Conservation (phyloP, 2,113 vertebrate species). For the Spea bombifrons region DNA sequence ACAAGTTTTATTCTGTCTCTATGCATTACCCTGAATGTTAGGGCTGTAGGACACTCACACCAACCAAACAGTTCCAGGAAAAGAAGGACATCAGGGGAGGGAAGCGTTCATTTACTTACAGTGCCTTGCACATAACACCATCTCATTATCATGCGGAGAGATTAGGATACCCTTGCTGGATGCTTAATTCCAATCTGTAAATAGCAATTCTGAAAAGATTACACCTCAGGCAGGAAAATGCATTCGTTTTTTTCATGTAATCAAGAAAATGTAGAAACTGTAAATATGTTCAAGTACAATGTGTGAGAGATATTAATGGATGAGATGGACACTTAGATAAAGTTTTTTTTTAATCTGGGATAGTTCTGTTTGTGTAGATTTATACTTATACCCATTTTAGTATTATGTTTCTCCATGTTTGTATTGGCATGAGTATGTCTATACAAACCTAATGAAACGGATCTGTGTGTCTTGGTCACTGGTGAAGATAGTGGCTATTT, state of each 20-base stretch:
- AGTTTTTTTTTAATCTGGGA: not conserved
- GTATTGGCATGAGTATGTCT: too few relatives aligned
- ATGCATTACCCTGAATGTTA: too few relatives aligned
- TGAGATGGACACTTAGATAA: not conserved
- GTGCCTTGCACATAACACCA: not conserved
- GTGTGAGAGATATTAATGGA: not conserved
- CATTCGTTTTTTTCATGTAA: conserved; percentile 2
- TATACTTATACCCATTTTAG: too few relatives aligned
- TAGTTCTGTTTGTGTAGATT: not conserved
- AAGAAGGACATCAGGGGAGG: too few relatives aligned
- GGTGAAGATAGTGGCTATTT: too few relatives aligned
- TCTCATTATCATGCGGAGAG: conserved; percentile 37
- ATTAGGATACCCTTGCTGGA: conserved; percentile 44
- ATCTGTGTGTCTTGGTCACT: too few relatives aligned
- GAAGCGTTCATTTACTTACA: too few relatives aligned
- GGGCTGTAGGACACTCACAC: too few relatives aligned
- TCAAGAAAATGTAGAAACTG: conserved; percentile 13
- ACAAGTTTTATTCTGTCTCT: too few relatives aligned
- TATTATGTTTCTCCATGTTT: too few relatives aligned
- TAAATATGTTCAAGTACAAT: not conserved
- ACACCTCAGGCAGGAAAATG: conserved; percentile 4
- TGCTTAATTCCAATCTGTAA: conserved; percentile 18
- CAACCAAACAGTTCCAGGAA: too few relatives aligned
- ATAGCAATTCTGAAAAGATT: conserved; percentile 23
- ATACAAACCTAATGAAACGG: too few relatives aligned